Percentiles rank a stretch among this genome's conserved stretches.
These are phyloP conservation scores for Apamea epomidion DNA, from an alignment of 2,888 invertebrate species.

Conservation along the genomic window DNA sequence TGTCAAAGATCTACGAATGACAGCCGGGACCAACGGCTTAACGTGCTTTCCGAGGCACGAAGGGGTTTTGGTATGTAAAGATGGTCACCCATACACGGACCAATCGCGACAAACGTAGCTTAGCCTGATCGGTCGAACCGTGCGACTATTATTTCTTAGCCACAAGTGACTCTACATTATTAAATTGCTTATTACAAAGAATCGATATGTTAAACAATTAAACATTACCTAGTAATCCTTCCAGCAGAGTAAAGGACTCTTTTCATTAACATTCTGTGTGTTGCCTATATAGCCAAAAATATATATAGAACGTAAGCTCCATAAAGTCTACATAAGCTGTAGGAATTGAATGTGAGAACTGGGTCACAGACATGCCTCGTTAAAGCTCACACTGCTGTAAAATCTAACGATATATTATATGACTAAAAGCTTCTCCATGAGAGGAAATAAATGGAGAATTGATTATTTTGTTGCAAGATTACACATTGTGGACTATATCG, in stretches of 20 bases:
- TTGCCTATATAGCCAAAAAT: not conserved
- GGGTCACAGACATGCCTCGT: slow-evolving; percentile 46
- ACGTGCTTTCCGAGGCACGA: too few relatives aligned
- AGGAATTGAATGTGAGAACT: slow-evolving; percentile 54
- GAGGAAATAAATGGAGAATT: slow-evolving; percentile 1
- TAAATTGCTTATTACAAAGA: not conserved
- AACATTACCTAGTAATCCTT: not conserved
- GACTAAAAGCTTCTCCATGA: slow-evolving; percentile 21
- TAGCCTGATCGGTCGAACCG: too few relatives aligned
- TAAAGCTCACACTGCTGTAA: slow-evolving; percentile 47
- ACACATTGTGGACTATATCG: not conserved
- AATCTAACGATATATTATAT: slow-evolving; percentile 35
- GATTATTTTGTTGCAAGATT: not conserved
- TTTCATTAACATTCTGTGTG: not conserved
- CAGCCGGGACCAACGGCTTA: too few relatives aligned
- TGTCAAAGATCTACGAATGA: too few relatives aligned
- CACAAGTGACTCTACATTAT: too few relatives aligned
- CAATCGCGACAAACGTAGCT: too few relatives aligned
- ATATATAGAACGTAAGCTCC: slow-evolving; percentile 9
- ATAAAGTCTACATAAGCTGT: slow-evolving; percentile 44
- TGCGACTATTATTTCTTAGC: too few relatives aligned
- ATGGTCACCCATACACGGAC: too few relatives aligned
- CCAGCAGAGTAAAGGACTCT: not conserved
- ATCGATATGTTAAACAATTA: not conserved
- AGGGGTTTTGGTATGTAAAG: too few relatives aligned